Evolutionary conservation across 1,140 invertebrate species (phyloP), one percentile per base, ranked within the genome.

Genomic region (Pteromalus puparum): DNA sequence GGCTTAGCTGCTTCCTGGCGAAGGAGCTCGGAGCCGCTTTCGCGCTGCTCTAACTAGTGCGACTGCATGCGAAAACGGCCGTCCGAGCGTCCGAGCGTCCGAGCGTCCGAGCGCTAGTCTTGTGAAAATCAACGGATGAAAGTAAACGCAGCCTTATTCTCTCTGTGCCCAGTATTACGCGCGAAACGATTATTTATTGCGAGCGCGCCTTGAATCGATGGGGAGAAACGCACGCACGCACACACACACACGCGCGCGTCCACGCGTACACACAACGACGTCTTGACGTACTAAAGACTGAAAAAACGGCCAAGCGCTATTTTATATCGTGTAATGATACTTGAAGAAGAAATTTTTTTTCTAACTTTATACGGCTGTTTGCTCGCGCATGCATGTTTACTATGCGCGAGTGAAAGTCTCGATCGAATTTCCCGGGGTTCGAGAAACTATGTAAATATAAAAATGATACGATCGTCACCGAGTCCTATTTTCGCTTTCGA

Each of bases 131-230:
- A 2, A 61, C 21, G 53, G 21, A 61, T 61, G 2, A n/a, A 61
- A 61, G 53, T 61, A 61, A 73, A 9, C 3, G 15, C 18, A 6
- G n/a, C 74, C 74, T 42, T n/a, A n/a, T n/a, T 38, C 15, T 80
- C 77, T 80, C 21, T 53, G 84, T 91, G 85, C 87, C 88, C 90
- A 92, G 91, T 92, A 92, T 92, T 92, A 91, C 83, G 86, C 87
- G 86, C 90, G 88, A 83, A 82, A 84, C 74, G 48, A 84, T 87
- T 90, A 90, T 91, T 90, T 90, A 90, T 91, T 89, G 80, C 82
- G 85, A 87, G 68, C 42, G 28, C n/a, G 42, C 42, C 34, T 61
- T 61, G 53, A 61, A 48, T 72, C 24, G 80, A 73, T 72, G 68
- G 26, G 21, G 53, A 67, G 72, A 46, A 74, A 68, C 38, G 74